phyloP scores from a whole-genome alignment of 2,888 invertebrate species.

The Megaustenia siamemsis region DNA sequence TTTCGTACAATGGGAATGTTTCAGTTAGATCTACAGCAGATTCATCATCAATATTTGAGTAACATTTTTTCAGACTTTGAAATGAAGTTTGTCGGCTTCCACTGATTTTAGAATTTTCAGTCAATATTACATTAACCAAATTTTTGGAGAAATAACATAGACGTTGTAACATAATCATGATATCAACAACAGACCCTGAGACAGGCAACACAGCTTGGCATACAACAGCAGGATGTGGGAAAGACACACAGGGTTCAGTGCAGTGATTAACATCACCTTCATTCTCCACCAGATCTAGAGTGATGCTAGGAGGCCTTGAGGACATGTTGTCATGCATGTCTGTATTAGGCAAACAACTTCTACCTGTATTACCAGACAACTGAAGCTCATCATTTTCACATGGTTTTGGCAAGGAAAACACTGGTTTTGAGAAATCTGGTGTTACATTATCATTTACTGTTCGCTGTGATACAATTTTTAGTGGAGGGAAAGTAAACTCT shows the following conservation, averaged over 20 bases:
- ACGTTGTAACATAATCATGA: slow-evolving; percentile 69
- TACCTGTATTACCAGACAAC: neutral
- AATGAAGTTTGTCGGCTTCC: neutral
- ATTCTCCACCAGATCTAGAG: neutral
- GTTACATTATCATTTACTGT: neutral
- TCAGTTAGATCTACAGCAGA: neutral
- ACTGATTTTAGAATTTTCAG: slow-evolving; percentile 1
- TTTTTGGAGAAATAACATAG: slow-evolving; percentile 61
- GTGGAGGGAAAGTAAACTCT: slow-evolving; percentile 43
- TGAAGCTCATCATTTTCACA: neutral
- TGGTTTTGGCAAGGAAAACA: slow-evolving; percentile 30
- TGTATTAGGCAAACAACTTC: slow-evolving; percentile 3
- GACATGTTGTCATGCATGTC: slow-evolving; percentile 19
- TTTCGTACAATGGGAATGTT: slow-evolving; percentile 12
- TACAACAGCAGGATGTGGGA: slow-evolving; percentile 43
- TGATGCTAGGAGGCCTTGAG: slow-evolving; percentile 17
- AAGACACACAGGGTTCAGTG: slow-evolving; percentile 48
- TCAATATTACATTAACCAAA: slow-evolving; percentile 28
- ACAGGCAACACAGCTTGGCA: slow-evolving; percentile 61
- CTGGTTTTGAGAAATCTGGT: slow-evolving; percentile 42
- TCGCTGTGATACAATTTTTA: slow-evolving; percentile 37
- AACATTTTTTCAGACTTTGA: slow-evolving; percentile 13
- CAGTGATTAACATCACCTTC: slow-evolving; percentile 51
- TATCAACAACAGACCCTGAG: slow-evolving; percentile 70
- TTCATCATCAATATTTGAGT: neutral